Evolutionary conservation across 2,113 vertebrate genomes (phyloP), one percentile per base, ranked within the genome.

Genomic region (Phoxinus phoxinus): DNA sequence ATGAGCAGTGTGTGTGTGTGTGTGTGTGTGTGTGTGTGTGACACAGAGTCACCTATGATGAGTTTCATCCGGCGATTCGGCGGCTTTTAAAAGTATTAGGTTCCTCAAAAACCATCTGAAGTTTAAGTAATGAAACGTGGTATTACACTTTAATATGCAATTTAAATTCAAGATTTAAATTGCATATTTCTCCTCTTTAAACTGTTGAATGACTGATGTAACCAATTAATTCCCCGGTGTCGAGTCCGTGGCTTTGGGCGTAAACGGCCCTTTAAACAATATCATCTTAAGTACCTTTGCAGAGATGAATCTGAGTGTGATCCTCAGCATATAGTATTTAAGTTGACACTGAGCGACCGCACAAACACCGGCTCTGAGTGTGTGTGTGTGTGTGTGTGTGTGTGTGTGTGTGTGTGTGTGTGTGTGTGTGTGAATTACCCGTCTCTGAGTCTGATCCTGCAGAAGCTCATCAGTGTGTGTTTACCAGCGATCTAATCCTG

Each of bases 401-500:
- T n/a, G n/a, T n/a, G n/a, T n/a, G n/a, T n/a, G n/a, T n/a, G n/a
- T n/a, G n/a, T n/a, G n/a, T n/a, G n/a, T n/a, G n/a, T n/a, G n/a
- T n/a, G n/a, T n/a, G n/a, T n/a, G n/a, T n/a, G n/a, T n/a, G n/a
- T n/a, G n/a, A 93, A 94, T 93, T 90, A 93, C 89, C 89, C 69
- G 44, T 81, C 93, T 93, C 92, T 93, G 92, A 86, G 82, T 78
- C 87, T 88, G 85, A 93, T 92, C 90, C 91, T 82, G 80, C 87
- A 86, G 86, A 89, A 92, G 88, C 91, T 90, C 90, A 93, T 93
- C 91, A 89, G 84, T 83, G 81, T 82, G 81, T 93, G 89, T 92
- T 93, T 92, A 92, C 89, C 84, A 89, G 88, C 90, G 85, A 78
- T 63, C 71, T 87, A 91, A 90, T 90, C 89, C 86, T 56, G 77